phyloP scores from a whole-genome alignment of 2,888 invertebrate genomes.

The Deilephila elpenor region DNA sequence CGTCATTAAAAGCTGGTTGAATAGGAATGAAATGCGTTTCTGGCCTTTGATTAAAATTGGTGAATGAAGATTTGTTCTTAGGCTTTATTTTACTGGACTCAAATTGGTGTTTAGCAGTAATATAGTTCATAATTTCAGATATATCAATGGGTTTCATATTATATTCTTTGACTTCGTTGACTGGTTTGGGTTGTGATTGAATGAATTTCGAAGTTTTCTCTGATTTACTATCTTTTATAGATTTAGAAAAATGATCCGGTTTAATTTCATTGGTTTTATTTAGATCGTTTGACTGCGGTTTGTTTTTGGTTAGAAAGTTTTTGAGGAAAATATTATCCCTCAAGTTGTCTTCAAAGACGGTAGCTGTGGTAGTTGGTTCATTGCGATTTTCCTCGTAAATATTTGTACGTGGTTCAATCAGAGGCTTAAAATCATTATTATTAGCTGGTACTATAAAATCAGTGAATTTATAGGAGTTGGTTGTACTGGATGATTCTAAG shows the following conservation, averaged over 20 bases:
- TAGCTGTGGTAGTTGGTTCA: slow-evolving; percentile 49
- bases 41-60: slow-evolving; percentile 52
- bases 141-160: slow-evolving; percentile 67
- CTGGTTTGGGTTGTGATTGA: slow-evolving; percentile 55
- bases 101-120: slow-evolving; percentile 70
- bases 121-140: slow-evolving; percentile 68
- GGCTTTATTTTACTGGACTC: slow-evolving; percentile 70
- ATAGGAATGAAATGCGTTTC: slow-evolving; percentile 54
- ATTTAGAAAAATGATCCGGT: slow-evolving; percentile 43
- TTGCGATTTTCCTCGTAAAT: slow-evolving; percentile 39
- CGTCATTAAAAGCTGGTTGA: slow-evolving; percentile 51
- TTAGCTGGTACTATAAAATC: slow-evolving; percentile 52
- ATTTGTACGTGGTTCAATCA: slow-evolving; percentile 44
- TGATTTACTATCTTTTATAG: slow-evolving; percentile 50
- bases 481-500: slow-evolving; percentile 41
- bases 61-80: slow-evolving; percentile 52
- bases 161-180: slow-evolving; percentile 57
- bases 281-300: slow-evolving; percentile 42
- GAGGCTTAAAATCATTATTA: slow-evolving; percentile 56
- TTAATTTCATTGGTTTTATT: slow-evolving; percentile 48
- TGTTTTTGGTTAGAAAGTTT: slow-evolving; percentile 58
- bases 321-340: slow-evolving; percentile 72
- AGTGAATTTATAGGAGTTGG: slow-evolving; percentile 48
- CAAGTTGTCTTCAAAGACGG: slow-evolving; percentile 56
- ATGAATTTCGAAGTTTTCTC: slow-evolving; percentile 63